Conservation (phyloP, 2,797 vertebrate genomes). For the Pseudomugil tenellus region DNA sequence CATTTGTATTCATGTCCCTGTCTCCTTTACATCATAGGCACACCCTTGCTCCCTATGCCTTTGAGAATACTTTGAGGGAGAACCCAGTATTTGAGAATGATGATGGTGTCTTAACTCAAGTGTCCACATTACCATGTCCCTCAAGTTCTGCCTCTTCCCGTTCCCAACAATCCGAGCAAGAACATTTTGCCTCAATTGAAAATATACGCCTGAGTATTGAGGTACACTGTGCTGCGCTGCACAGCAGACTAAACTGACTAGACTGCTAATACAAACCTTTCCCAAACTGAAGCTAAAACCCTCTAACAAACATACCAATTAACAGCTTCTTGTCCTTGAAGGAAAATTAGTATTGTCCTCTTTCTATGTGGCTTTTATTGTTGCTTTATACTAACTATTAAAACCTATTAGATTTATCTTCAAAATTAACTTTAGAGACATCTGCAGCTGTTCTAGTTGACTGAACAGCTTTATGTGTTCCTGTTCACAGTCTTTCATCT, state of each 20-base stretch:
- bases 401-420: not conserved
- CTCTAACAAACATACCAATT: constrained; percentile 24
- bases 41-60: constrained; percentile 79
- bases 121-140: constrained; percentile 78
- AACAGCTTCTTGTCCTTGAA: constrained; percentile 6
- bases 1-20: constrained; percentile 29
- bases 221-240: constrained; percentile 76
- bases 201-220: constrained; percentile 81
- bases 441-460: constrained; percentile 1
- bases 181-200: constrained; percentile 79
- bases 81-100: constrained; percentile 88
- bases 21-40: constrained; percentile 83
- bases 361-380: not conserved
- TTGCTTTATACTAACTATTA: not conserved
- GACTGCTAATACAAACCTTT: constrained; percentile 52
- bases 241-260: constrained; percentile 42
- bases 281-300: constrained; percentile 20
- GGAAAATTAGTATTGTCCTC: constrained; percentile 2
- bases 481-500: constrained; percentile 4
- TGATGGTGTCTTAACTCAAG: constrained; percentile 79
- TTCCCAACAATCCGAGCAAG: constrained; percentile 76
- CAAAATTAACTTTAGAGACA: not conserved
- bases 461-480: constrained; percentile 2
- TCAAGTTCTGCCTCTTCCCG: constrained; percentile 80
- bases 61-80: constrained; percentile 84